These are phyloP conservation scores for Aleiodes sp. DNA, from an alignment of 1,140 invertebrate species.

Conservation along the genomic window DNA sequence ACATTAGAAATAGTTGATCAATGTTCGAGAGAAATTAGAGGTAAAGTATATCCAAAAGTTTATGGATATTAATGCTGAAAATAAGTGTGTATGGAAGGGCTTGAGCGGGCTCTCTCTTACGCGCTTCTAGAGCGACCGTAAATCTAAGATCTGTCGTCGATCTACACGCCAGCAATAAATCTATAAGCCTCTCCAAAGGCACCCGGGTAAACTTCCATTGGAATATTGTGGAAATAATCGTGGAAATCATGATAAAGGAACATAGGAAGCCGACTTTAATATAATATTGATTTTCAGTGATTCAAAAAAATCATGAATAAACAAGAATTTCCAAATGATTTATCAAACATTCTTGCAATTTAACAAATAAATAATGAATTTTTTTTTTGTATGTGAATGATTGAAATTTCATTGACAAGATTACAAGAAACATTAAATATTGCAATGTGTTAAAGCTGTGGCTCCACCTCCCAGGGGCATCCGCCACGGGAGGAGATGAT, in stretches of 20 bases:
- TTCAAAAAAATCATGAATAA: no score
- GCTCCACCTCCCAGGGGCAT: conserved; percentile 43
- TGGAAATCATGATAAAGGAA: conserved; percentile 7
- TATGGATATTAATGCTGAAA: conserved; percentile 25
- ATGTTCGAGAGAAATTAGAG: conserved; percentile 19
- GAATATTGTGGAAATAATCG: conserved; percentile 18
- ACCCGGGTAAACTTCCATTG: background rate
- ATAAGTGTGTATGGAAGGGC: conserved; percentile 15
- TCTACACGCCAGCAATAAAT: conserved; percentile 41
- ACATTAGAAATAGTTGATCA: no score
- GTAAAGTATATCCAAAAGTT: conserved; percentile 28
- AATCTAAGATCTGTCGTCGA: conserved; percentile 43
- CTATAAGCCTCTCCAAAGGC: conserved; percentile 24
- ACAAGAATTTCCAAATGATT: no score
- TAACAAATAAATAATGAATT: background rate
- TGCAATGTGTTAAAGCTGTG: conserved; percentile 1
- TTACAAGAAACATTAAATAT: background rate
- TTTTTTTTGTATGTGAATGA: background rate
- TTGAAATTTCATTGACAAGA: background rate
- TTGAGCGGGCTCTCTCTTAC: conserved; percentile 30
- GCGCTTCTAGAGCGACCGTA: conserved; percentile 31
- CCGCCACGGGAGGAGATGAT: conserved; percentile 57
- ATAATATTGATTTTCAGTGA: no score
- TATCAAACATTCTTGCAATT: background rate
- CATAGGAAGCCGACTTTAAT: conserved; percentile 4